Evolutionary conservation across 1,140 invertebrate genomes (phyloP).

Genomic region (Steinernema feltiae): DNA sequence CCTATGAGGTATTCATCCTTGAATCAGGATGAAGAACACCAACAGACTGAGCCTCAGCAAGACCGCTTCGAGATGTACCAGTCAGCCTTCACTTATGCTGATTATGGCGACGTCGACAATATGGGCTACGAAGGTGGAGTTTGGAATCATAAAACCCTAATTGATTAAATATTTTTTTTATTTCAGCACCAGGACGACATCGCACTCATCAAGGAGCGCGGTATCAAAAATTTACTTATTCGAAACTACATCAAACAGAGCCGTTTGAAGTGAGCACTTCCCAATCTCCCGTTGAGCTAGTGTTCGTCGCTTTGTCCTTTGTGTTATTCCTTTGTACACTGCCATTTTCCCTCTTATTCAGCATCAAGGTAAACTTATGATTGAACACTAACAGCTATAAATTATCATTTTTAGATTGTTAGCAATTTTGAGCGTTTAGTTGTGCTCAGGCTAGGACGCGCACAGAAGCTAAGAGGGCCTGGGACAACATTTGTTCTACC

Average conservation of each 20-base stretch:
- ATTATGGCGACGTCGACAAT: conserved; percentile 36
- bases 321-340: conserved; percentile 26
- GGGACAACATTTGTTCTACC: conserved; percentile 33
- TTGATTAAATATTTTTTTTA: conserved; percentile 20
- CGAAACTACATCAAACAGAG: conserved; percentile 19
- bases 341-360: conserved; percentile 36
- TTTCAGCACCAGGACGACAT: conserved; percentile 20
- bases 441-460: conserved; percentile 33
- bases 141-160: conserved; percentile 20
- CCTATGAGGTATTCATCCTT: neutral
- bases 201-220: conserved; percentile 6
- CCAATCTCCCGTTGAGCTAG: conserved; percentile 24
- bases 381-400: conserved; percentile 6
- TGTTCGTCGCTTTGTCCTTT: conserved; percentile 24
- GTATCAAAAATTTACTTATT: conserved; percentile 30
- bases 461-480: conserved; percentile 36
- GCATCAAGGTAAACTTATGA: conserved; percentile 33
- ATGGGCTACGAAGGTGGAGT: conserved; percentile 38
- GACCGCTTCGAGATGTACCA: conserved; percentile 1
- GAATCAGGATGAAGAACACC: neutral
- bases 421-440: conserved; percentile 31
- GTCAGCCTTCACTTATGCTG: conserved; percentile 36
- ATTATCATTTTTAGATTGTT: conserved; percentile 34
- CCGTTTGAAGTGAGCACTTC: conserved; percentile 10
- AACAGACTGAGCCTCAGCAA: neutral